These are phyloP conservation scores for Cancer borealis DNA, from an alignment of 2,888 invertebrate genomes.

Conservation along the genomic window DNA sequence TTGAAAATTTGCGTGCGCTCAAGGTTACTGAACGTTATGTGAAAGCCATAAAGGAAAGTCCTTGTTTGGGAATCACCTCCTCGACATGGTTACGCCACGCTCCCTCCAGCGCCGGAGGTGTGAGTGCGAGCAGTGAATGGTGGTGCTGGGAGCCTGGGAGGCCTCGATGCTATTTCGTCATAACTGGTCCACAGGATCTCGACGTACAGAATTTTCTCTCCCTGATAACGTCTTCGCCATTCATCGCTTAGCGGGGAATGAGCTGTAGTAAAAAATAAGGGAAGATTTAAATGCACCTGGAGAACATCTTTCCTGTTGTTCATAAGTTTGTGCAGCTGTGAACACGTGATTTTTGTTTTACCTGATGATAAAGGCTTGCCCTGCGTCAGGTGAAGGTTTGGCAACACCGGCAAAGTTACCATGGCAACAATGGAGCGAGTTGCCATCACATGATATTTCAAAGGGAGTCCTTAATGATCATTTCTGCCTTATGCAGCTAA, in stretches of 20 bases:
- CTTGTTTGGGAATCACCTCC: not conserved
- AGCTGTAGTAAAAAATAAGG: not conserved
- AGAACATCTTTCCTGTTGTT: not conserved
- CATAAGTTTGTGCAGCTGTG: not conserved
- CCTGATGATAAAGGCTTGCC: conserved; percentile 22
- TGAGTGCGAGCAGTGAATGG: conserved; percentile 40
- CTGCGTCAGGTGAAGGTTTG: conserved; percentile 55
- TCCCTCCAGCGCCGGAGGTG: not conserved
- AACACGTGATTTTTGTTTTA: conserved; percentile 33
- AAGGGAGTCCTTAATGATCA: not conserved
- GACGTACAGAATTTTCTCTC: conserved; percentile 26
- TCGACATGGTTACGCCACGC: not conserved
- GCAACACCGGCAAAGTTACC: conserved; percentile 68
- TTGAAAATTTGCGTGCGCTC: not conserved
- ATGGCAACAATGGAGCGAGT: conserved; percentile 62
- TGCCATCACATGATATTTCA: conserved; percentile 39
- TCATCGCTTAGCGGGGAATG: not conserved
- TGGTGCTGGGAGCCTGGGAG: not conserved
- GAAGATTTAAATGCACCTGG: not conserved
- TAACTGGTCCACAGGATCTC: conserved; percentile 42
- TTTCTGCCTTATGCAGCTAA: not conserved
- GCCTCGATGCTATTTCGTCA: conserved; percentile 39
- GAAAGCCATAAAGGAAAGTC: not conserved
- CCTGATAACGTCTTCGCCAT: not conserved
- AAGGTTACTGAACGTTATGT: not conserved